Evolutionary conservation across 2,113 vertebrate species (phyloP), one percentile per base, ranked within the genome.

Genomic region (Illadopsis cleaveri): DNA sequence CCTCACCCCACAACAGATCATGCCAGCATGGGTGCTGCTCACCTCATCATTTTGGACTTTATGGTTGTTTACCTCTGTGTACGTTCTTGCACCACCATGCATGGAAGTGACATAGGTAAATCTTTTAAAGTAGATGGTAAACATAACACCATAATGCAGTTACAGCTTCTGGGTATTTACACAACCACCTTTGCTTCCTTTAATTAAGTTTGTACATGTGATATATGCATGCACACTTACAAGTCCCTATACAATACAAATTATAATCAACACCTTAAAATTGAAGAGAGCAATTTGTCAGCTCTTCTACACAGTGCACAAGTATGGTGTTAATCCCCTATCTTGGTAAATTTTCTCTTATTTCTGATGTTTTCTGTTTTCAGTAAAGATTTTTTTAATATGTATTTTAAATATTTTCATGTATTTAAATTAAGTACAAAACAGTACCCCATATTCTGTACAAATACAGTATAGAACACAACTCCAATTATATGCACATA

Each of bases 1-100:
- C n/a, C 15, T 30, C 5, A 1, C 11, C 20, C 15, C 2, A 2
- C 33, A 50, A 65, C 6, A 15, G 22, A 31, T 53, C 10, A 3
- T 28, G 12, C 23, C 5, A 5, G 23, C 27, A 28, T 8, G 2
- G 1, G 5, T 23, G 31, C 17, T 44, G n/a, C 24, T 60, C 4
- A 5, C 14, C 12, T 64, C 12, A 1, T 28, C 4, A 5, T 7
- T 84, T 89, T 64, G 2, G 6, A 42, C 28, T 81, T 75, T 47
- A 50, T 11, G 54, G 5, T 28, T 20, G 5, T 35, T 88, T 57
- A 28, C 37, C 11, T 45, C 28, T 8, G 15, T 40, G 12, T 23
- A 44, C 11, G 6, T 53, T 66, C 44, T 54, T 68, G 33, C 31
- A 42, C n/a, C 31, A 42, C n/a, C 3, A 1, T 48, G 8, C 20